Conservation (phyloP, 1,140 invertebrate genomes). For the Lucilia cuprina region DNA sequence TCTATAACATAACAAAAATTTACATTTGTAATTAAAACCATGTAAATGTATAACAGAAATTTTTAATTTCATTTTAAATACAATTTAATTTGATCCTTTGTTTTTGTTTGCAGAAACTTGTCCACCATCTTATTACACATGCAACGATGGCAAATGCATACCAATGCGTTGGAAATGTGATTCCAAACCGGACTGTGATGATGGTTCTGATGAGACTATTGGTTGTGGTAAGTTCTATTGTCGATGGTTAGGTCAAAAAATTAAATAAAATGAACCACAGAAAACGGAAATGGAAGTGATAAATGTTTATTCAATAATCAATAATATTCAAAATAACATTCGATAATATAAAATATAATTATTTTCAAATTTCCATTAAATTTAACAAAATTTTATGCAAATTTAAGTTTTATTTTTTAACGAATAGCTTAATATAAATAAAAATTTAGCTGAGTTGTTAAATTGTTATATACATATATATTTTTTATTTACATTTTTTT, state of each 20-base stretch:
- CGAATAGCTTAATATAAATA: no score
- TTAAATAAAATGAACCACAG: neutral
- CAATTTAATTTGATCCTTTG: constrained; percentile 26
- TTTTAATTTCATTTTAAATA: constrained; percentile 27
- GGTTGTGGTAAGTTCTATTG: constrained; percentile 66
- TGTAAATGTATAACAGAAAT: neutral
- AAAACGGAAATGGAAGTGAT: no score
- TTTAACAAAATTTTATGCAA: no score
- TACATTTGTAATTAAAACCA: neutral
- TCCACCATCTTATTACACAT: constrained; percentile 67
- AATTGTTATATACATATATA: no score
- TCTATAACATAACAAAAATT: neutral
- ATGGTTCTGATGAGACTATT: constrained; percentile 72
- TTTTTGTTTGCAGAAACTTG: constrained; percentile 43
- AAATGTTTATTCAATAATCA: neutral
- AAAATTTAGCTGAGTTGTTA: no score
- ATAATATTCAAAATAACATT: neutral
- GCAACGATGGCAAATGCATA: constrained; percentile 71
- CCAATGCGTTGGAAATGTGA: constrained; percentile 72
- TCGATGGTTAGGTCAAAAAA: neutral
- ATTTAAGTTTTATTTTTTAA: no score
- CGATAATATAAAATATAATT: no score
- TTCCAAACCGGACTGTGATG: constrained; percentile 69
- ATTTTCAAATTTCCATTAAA: no score
- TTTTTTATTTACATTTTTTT: no score